Percentiles rank a stretch among this genome's conserved stretches.
phyloP scores from a whole-genome alignment of 2,113 vertebrate genomes.

The Esox niger region DNA sequence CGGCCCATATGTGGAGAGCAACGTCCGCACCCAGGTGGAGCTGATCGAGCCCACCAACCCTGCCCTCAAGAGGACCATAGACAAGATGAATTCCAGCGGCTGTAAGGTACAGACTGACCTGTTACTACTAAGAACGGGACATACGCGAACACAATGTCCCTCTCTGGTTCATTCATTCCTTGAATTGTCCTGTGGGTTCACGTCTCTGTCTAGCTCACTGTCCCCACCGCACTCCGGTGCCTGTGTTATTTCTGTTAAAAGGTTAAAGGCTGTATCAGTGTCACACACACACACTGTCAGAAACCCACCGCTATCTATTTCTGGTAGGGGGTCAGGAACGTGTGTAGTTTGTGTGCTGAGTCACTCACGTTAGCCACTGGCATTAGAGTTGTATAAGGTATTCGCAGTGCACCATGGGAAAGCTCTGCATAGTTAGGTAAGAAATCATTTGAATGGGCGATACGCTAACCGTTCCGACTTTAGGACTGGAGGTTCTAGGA shows the following conservation, averaged over 20 bases:
- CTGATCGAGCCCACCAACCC: constrained; percentile 85
- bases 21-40: constrained; percentile 90
- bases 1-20: constrained; percentile 87
- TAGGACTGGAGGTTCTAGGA: too few species aligned
- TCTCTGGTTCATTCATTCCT: not conserved
- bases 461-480: too few species aligned
- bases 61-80: constrained; percentile 79
- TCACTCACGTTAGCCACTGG: too few species aligned
- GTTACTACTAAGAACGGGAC: not conserved
- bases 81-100: constrained; percentile 89
- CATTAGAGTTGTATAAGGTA: too few species aligned
- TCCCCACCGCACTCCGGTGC: not conserved
- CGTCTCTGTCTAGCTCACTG: constrained; percentile 20
- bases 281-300: constrained; percentile 27
- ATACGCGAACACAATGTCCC: not conserved
- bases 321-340: not conserved
- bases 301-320: constrained; percentile 41
- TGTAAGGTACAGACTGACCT: constrained; percentile 79
- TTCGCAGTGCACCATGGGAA: too few species aligned
- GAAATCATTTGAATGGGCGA: too few species aligned
- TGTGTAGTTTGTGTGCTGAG: not conserved
- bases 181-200: too few species aligned
- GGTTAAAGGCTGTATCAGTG: constrained; percentile 70
- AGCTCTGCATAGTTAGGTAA: too few species aligned
- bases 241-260: constrained; percentile 67